These are phyloP conservation scores for Pemphigus obesinymphae DNA, from an alignment of 1,140 invertebrate species.

Conservation along the genomic window DNA sequence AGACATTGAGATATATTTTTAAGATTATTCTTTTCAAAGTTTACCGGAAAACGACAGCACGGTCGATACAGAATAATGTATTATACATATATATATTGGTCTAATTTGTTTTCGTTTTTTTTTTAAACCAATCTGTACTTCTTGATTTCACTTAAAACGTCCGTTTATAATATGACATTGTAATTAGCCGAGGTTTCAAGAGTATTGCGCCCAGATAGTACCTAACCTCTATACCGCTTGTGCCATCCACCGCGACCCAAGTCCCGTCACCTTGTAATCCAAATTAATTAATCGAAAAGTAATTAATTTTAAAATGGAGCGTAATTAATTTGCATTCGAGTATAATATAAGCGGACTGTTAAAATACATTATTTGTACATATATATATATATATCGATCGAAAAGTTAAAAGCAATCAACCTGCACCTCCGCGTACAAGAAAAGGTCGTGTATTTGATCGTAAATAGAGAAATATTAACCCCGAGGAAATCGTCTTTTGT, in stretches of 20 bases:
- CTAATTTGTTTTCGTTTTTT: no score
- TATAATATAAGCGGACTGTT: neutral
- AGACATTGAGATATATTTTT: no score
- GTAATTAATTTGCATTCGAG: neutral
- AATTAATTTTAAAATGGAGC: neutral
- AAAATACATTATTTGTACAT: neutral
- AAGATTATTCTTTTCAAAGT: no score
- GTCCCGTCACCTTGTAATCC: neutral
- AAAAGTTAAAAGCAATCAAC: neutral
- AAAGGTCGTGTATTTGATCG: no score
- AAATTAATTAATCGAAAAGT: neutral
- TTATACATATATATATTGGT: no score
- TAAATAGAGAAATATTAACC: no score
- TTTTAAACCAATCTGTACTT: neutral
- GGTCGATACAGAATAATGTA: no score
- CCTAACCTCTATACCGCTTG: no score
- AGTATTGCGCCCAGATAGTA: neutral
- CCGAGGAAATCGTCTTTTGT: no score
- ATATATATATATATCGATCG: neutral
- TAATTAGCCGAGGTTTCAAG: neutral
- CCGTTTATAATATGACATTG: neutral
- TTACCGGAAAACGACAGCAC: no score
- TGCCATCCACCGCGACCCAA: no score
- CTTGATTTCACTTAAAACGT: neutral
- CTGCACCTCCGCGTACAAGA: no score